These are phyloP conservation scores for Pharmacophagus antenor DNA, from an alignment of 2,888 invertebrate genomes.

Conservation along the genomic window DNA sequence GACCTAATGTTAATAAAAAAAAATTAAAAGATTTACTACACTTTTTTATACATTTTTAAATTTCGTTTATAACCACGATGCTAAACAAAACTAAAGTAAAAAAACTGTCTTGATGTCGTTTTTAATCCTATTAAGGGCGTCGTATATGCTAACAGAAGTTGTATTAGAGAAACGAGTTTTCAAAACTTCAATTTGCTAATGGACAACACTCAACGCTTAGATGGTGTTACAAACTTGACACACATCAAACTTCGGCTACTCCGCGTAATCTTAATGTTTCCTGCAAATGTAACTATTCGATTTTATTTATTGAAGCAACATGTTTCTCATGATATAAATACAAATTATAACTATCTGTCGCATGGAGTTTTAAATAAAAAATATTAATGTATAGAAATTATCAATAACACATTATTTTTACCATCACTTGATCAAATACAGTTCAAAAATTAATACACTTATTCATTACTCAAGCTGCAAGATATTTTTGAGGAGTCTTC, in stretches of 20 bases:
- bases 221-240: constrained; percentile 51
- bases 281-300: constrained; percentile 40
- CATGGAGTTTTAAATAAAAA: too few species aligned
- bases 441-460: too few species aligned
- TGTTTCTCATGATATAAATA: too few species aligned
- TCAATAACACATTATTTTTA: too few species aligned
- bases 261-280: constrained; percentile 59
- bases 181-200: constrained; percentile 58
- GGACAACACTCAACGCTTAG: constrained; percentile 59
- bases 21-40: neutral
- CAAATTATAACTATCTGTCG: too few species aligned
- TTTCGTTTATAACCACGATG: neutral
- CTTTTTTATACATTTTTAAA: neutral
- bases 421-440: too few species aligned
- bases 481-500: too few species aligned
- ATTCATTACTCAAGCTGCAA: too few species aligned
- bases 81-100: neutral
- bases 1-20: neutral
- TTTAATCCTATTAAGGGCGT: constrained; percentile 30
- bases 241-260: constrained; percentile 58
- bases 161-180: constrained; percentile 31
- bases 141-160: constrained; percentile 21
- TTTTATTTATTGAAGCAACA: constrained; percentile 1
- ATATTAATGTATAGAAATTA: too few species aligned
- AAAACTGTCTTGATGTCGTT: neutral